These are phyloP conservation scores for Hesperia comma DNA, from an alignment of 2,888 invertebrate species.

Conservation along the genomic window DNA sequence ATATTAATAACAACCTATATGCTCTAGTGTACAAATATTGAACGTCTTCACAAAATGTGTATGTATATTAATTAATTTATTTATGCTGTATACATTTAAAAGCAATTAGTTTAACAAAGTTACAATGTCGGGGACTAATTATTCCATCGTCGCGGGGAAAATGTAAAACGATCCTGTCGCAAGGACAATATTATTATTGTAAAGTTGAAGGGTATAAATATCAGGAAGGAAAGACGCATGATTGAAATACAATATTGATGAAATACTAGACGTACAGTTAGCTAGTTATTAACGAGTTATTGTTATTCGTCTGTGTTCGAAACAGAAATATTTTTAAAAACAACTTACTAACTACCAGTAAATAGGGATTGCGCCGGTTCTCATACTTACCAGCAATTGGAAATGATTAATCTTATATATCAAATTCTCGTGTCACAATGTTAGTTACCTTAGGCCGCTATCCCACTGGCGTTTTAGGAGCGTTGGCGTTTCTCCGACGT, in stretches of 20 bases:
- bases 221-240: neutral
- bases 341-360: too few species aligned
- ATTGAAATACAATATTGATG: neutral
- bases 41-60: conserved; percentile 5
- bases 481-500: too few species aligned
- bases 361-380: too few species aligned
- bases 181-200: conserved; percentile 9
- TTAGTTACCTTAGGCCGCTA: too few species aligned
- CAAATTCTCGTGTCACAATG: too few species aligned
- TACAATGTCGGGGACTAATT: conserved; percentile 20
- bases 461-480: too few species aligned
- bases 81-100: conserved; percentile 30
- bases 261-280: too few species aligned
- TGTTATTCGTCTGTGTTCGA: too few species aligned
- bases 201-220: conserved; percentile 1
- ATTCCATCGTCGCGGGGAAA: conserved; percentile 24
- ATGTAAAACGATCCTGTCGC: conserved; percentile 28
- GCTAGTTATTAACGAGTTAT: too few species aligned
- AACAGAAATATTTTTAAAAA: too few species aligned
- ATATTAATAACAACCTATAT: neutral
- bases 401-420: too few species aligned
- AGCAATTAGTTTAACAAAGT: conserved; percentile 34
- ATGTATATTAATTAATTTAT: conserved; percentile 22
- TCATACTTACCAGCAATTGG: too few species aligned
- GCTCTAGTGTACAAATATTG: neutral